Percentiles rank a stretch among this genome's conserved stretches.
phyloP scores from a whole-genome alignment of 1,140 invertebrate species.

The Dendroctonus ponderosae region DNA sequence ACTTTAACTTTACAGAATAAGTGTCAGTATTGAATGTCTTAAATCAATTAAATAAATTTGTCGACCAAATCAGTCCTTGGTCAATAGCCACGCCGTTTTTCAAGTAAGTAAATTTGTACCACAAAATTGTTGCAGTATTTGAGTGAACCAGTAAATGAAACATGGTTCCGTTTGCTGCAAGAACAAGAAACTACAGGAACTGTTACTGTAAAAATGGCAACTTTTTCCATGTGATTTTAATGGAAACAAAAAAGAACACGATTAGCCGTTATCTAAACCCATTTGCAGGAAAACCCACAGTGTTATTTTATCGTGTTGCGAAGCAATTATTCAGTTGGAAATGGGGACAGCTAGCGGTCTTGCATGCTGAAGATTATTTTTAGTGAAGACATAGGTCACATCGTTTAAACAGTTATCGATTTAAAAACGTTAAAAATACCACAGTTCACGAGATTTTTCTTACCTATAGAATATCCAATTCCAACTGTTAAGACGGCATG shows the following conservation, averaged over 20 bases:
- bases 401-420: constrained; percentile 7
- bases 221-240: constrained; percentile 14
- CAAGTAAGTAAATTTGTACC: no score
- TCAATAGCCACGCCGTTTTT: no score
- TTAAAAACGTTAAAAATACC: neutral
- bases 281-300: constrained; percentile 19
- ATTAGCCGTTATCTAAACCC: constrained; percentile 15
- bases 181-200: constrained; percentile 4
- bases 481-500: constrained; percentile 81
- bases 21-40: no score
- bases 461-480: constrained; percentile 71
- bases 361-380: constrained; percentile 24
- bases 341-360: constrained; percentile 45
- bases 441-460: constrained; percentile 19
- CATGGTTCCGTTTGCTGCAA: constrained; percentile 4
- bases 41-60: no score
- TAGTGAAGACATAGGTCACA: constrained; percentile 20
- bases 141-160: no score
- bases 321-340: constrained; percentile 32
- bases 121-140: no score
- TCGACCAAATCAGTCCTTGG: no score
- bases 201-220: constrained; percentile 13
- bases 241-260: constrained; percentile 1
- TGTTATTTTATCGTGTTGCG: constrained; percentile 24
- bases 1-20: no score